These are phyloP conservation scores for Borostomias antarcticus DNA, from an alignment of 2,797 vertebrate species.

Conservation along the genomic window DNA sequence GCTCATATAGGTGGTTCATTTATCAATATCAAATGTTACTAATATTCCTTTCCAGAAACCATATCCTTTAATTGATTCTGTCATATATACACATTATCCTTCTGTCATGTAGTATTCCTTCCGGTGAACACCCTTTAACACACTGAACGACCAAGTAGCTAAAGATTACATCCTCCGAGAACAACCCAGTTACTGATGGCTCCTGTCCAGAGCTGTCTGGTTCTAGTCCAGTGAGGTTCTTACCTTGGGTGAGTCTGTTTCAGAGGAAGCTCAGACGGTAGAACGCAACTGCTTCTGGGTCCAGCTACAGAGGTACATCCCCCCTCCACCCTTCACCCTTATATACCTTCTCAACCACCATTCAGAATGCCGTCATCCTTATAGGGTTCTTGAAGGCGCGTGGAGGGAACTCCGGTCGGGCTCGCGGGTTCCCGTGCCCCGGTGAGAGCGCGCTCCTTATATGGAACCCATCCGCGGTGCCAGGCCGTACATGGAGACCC, in stretches of 20 bases:
- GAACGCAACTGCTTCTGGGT: slow-evolving; percentile 78
- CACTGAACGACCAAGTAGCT: not conserved
- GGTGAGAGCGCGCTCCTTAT: slow-evolving; percentile 85
- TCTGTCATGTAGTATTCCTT: not conserved
- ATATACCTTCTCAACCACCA: slow-evolving; percentile 73
- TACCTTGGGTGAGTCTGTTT: slow-evolving; percentile 80
- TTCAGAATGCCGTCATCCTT: slow-evolving; percentile 85
- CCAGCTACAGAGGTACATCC: slow-evolving; percentile 72
- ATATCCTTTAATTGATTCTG: not conserved
- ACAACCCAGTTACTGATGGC: slow-evolving; percentile 12
- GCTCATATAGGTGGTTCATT: no score
- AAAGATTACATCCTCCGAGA: slow-evolving; percentile 1
- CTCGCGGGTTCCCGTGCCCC: slow-evolving; percentile 48
- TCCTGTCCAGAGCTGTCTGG: slow-evolving; percentile 16
- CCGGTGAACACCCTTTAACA: not conserved
- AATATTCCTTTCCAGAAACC: no score
- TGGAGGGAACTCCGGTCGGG: slow-evolving; percentile 34
- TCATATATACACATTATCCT: not conserved
- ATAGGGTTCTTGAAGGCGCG: slow-evolving; percentile 84
- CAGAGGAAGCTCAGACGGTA: slow-evolving; percentile 70
- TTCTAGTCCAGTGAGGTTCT: slow-evolving; percentile 51
- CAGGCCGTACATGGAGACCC: slow-evolving; percentile 89
- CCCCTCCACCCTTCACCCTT: slow-evolving; percentile 57
- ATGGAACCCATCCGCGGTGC: slow-evolving; percentile 86
- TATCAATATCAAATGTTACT: no score